Evolutionary conservation across 2,797 vertebrate species (phyloP).

Genomic region (Chelmon rostratus): DNA sequence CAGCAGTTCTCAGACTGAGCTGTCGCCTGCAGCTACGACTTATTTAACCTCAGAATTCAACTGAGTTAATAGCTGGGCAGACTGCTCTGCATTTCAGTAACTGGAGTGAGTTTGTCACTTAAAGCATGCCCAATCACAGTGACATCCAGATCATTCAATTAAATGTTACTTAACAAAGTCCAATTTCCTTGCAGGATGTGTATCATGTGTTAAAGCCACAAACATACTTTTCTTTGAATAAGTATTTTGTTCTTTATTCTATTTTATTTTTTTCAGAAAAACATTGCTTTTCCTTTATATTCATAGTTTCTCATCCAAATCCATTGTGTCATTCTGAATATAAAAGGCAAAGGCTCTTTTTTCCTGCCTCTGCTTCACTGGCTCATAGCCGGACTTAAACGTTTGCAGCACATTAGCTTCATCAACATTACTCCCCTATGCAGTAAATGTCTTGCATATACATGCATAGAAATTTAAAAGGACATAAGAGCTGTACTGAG

Average conservation of each 20-base stretch:
- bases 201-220: not conserved
- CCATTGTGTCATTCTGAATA: not conserved
- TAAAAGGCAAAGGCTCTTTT: not conserved
- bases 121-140: slow-evolving; percentile 54
- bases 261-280: too few relatives aligned
- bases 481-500: not conserved
- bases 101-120: slow-evolving; percentile 32
- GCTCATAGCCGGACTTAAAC: not conserved
- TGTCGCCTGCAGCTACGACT: slow-evolving; percentile 41
- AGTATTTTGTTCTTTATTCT: too few relatives aligned
- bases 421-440: not conserved
- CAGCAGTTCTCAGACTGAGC: slow-evolving; percentile 45
- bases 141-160: slow-evolving; percentile 52
- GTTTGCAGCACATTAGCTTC: not conserved
- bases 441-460: slow-evolving; percentile 2
- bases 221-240: not conserved
- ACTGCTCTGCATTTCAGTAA: slow-evolving; percentile 35
- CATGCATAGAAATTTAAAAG: too few relatives aligned
- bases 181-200: slow-evolving; percentile 10
- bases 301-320: not conserved
- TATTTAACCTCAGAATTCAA: slow-evolving; percentile 45
- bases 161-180: slow-evolving; percentile 17
- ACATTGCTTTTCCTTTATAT: not conserved
- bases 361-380: not conserved
- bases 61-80: slow-evolving; percentile 46